Percentiles rank a stretch among this genome's conserved stretches.
phyloP scores from a whole-genome alignment of 2,888 invertebrate species.

The Cryptosula pallasiana region DNA sequence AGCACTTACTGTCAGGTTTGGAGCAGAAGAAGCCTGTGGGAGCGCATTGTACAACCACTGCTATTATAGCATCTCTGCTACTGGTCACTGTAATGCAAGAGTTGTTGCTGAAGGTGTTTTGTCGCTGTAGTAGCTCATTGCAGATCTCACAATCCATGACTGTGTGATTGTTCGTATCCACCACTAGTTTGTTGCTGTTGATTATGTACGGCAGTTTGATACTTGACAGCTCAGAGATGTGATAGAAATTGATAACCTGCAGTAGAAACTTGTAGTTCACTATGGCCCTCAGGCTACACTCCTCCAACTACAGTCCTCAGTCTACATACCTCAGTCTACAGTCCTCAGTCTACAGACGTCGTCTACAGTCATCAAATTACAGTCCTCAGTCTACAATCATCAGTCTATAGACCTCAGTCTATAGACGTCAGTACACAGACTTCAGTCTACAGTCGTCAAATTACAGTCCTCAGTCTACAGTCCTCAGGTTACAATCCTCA shows the following conservation, averaged over 20 bases:
- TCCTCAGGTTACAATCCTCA: no score
- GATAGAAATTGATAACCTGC: not conserved
- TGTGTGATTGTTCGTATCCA: not conserved
- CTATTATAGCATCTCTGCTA: not conserved
- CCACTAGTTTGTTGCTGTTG: not conserved
- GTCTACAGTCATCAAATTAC: no score
- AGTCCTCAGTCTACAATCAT: no score
- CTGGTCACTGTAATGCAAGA: not conserved
- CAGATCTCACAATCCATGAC: not conserved
- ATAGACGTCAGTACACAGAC: no score
- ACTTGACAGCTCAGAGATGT: not conserved
- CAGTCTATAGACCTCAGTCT: no score
- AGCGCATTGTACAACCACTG: not conserved
- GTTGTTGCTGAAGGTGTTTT: not conserved
- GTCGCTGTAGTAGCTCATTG: not conserved
- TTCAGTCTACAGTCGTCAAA: no score
- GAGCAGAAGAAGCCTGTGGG: constrained; percentile 16
- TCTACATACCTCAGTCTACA: no score
- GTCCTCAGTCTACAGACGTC: no score
- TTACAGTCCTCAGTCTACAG: no score
- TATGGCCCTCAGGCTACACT: no score
- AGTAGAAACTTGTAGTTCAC: not conserved
- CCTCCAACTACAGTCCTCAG: no score
- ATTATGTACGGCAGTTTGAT: not conserved
- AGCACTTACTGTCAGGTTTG: constrained; percentile 5